Base-by-base conservation (phyloP, 2,113 vertebrate genomes). In the Lophura nycthemera region DNA sequence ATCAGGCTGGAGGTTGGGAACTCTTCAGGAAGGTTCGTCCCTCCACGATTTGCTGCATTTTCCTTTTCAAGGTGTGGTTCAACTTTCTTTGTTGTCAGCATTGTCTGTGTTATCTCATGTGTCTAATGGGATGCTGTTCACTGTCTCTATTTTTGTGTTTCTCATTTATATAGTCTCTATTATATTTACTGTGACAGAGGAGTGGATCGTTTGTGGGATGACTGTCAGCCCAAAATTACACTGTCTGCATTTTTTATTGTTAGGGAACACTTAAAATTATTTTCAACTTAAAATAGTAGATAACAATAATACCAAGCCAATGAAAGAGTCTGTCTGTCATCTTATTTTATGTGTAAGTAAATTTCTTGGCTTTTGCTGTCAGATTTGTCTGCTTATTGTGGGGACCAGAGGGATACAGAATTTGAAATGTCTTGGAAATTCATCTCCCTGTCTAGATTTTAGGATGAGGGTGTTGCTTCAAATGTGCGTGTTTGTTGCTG, bases 341-440 rank as follows among this genome's bases (percentile, higher is more conserved):
- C 18, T 65, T 65, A 50, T n/a, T 73, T 69, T 86, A 24, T 61
- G 40, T 1, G 0, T 65, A 66, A 88, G 75, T 45, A 60, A 36
- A 42, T 82, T 78, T 40, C 57, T 74, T 81, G 48, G 38, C 70
- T 81, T 86, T 64, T 54, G 30, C 70, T 71, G 47, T 29, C 48
- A 69, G 36, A 48, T 79, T 27, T 4, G 0, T 47, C 63, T 89
- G 63, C n/a, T 86, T 13, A n/a, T 54, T 76, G 60, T 50, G 29
- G 54, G 27, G 10, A 81, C 22, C 32, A 80, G 54, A 69, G 21
- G 32, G 36, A 38, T 40, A 32, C n/a, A 84, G 56, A 70, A 42
- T n/a, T 70, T 93, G 48, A 74, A 91, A 89, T 69, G 27, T 52
- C 54, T 73, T 59, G 65, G 47, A 80, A 76, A 43, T 61, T 86